Conservation (phyloP, 2,113 vertebrate genomes). For the Carassius auratus region DNA sequence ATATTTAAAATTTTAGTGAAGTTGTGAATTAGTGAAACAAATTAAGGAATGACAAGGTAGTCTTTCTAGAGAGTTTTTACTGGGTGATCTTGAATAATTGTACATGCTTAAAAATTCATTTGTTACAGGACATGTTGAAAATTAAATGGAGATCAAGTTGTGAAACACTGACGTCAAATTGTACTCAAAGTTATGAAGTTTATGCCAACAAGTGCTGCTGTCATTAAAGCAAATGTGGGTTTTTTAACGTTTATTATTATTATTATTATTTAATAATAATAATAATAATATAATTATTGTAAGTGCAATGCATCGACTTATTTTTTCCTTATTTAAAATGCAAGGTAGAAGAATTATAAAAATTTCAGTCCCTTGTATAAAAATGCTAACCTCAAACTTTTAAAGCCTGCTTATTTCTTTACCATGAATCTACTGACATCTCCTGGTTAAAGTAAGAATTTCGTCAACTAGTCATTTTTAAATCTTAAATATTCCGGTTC, state of each 20-base stretch:
- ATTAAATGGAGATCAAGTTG: background rate
- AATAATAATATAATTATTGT: too few relatives aligned
- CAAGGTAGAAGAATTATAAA: background rate
- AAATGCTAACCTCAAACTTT: background rate
- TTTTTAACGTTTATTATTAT: too few relatives aligned
- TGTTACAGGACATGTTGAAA: background rate
- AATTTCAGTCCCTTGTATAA: background rate
- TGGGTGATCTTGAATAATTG: background rate
- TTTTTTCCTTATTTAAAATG: background rate
- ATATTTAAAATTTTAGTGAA: background rate
- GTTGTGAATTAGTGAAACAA: background rate
- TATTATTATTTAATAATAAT: too few relatives aligned
- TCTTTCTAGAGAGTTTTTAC: background rate
- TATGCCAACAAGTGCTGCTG: background rate
- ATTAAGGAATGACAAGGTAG: background rate
- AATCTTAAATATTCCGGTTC: background rate
- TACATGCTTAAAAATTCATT: background rate
- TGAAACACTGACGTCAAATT: background rate
- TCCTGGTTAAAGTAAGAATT: background rate
- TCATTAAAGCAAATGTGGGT: too few relatives aligned
- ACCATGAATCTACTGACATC: conserved; percentile 7
- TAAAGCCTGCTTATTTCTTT: background rate
- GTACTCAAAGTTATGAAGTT: background rate
- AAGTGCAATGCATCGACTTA: too few relatives aligned
- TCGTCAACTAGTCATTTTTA: background rate